A percentile compares a stretch with the other conserved stretches of the same genome.
Conservation (phyloP, 1,140 invertebrate species). For the Bombus superbus region DNA sequence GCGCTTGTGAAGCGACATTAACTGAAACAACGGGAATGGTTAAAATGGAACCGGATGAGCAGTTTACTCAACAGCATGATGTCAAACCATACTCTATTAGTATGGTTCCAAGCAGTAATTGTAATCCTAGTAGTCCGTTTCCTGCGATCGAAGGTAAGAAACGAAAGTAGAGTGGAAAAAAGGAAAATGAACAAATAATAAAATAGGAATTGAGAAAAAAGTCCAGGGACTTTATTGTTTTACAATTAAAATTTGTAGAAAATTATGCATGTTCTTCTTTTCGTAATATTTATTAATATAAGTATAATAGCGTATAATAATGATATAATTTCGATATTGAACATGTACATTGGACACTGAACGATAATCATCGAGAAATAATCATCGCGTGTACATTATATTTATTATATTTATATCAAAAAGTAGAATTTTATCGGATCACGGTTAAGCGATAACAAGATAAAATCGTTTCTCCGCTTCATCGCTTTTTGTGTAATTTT, state of each 20-base stretch:
- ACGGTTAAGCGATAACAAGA: not conserved
- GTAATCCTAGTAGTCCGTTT: slow-evolving; percentile 79
- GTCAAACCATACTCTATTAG: slow-evolving; percentile 81
- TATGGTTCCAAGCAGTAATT: slow-evolving; percentile 79
- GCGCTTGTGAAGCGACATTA: slow-evolving; percentile 80
- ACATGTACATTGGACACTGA: too few species aligned
- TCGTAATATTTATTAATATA: not conserved
- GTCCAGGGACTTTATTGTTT: too few species aligned
- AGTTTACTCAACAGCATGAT: slow-evolving; percentile 76
- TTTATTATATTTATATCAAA: not conserved
- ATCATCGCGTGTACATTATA: not conserved
- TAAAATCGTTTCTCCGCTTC: not conserved
- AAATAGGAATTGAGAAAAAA: not conserved
- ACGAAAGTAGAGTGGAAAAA: not conserved
- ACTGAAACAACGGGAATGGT: slow-evolving; percentile 80
- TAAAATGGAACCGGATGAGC: slow-evolving; percentile 81
- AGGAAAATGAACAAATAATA: not conserved
- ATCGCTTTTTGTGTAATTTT: not conserved
- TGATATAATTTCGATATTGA: not conserved
- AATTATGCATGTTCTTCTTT: too few species aligned
- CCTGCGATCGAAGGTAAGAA: slow-evolving; percentile 81
- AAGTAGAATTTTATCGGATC: not conserved
- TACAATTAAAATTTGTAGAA: not conserved
- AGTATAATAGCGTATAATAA: too few species aligned
- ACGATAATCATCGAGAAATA: not conserved